Base-by-base conservation (phyloP, 1,140 invertebrate species). In the Chionoecetes opilio region DNA sequence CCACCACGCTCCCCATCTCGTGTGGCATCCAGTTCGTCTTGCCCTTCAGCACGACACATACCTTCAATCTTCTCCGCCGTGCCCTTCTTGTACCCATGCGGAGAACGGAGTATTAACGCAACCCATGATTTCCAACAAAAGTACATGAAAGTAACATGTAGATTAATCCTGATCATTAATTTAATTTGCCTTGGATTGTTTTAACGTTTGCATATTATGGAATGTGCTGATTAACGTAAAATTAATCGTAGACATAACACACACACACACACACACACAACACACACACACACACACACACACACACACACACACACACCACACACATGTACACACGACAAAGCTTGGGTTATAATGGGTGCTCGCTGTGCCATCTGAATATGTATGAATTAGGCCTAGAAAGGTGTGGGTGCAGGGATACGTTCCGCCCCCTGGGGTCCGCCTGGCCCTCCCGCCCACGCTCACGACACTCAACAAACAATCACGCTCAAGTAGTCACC, bases 261-360 rank as follows among this genome's bases (percentile, higher is more conserved):
- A 75, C 63, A 75, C 63, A 17, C 63, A 75, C 63, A 75, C 63
- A 75, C 63, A 75, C 63, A 75, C 63, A 75, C 63, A 75, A 75
- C 53, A 75, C 53, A 75, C 53, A 75, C 53, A 75, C 53, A 75
- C 53, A 75, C 53, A 75, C 63, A 75, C 63, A 75, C 63, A 17
- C 63, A 75, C 63, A 75, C 63, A 75, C 63, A 75, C 63, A 75
- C 63, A 75, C 63, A 75, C 63, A 75, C n/a, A 75, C 63, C 63
- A 75, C 63, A 75, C 63, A 75, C 63, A 75, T 26, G n/a, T 26
- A 75, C n/a, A n/a, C 63, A 75, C 21, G 11, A 26, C 21, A 21
- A 21, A n/a, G 63, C 9, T 21, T 26, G 63, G 63, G 63, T n/a
- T 5, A 75, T 75, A 26, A 75, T n/a, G n/a, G 63, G 21, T 75